A percentile compares a stretch with the other conserved stretches of the same genome.
Conservation (phyloP, 37 sponge, comb jelly and placozoan species). For the Amphimedon queenslandica region DNA sequence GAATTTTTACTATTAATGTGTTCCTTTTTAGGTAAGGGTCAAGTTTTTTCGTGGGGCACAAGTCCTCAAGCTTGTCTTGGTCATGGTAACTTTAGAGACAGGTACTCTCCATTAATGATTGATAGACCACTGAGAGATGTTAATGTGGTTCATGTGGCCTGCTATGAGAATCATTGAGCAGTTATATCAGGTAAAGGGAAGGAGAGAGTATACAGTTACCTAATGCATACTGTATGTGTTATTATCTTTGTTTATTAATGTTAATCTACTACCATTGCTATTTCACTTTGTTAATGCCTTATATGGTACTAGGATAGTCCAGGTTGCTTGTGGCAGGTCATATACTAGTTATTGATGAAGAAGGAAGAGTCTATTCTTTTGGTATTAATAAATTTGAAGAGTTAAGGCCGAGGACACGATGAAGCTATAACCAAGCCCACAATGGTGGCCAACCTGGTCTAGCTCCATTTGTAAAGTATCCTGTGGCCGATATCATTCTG, state of each 20-base stretch:
- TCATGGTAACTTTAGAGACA: conserved; percentile 85
- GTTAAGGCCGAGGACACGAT: conserved; percentile 69
- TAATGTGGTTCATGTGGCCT: conserved; percentile 59
- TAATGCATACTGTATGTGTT: no score
- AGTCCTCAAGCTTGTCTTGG: conserved; percentile 83
- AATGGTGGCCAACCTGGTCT: no score
- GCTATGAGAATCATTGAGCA: conserved; percentile 80
- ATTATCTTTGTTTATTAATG: no score
- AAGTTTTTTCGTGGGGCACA: conserved; percentile 88
- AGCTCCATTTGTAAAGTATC: conserved; percentile 30
- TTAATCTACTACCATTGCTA: no score
- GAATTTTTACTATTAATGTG: no score
- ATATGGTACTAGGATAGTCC: conserved; percentile 20
- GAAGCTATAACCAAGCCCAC: conserved; percentile 32
- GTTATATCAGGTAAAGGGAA: conserved; percentile 79
- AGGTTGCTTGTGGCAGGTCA: conserved; percentile 72
- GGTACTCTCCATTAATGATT: conserved; percentile 82
- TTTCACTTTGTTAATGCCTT: no score
- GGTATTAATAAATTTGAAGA: conserved; percentile 70
- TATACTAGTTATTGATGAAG: conserved; percentile 48
- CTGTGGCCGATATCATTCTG: conserved; percentile 70
- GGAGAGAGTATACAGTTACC: no score
- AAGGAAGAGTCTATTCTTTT: conserved; percentile 29
- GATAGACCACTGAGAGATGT: conserved; percentile 60
- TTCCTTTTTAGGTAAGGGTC: conserved; percentile 68